These are phyloP conservation scores for Colletes gigas DNA, from an alignment of 1,140 invertebrate genomes.

Conservation along the genomic window DNA sequence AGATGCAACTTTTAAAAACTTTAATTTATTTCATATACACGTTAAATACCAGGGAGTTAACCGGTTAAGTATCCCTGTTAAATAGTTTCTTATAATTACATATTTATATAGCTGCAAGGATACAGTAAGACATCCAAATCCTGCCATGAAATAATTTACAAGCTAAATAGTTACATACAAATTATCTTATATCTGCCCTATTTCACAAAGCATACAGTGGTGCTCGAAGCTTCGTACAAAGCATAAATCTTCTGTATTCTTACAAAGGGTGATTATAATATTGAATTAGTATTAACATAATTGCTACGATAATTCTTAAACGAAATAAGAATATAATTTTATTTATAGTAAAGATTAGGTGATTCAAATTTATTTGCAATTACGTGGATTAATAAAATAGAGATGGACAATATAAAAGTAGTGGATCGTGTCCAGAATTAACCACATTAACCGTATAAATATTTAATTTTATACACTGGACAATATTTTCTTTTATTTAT, in stretches of 20 bases:
- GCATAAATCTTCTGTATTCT: neutral
- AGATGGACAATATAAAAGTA: neutral
- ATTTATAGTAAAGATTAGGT: neutral
- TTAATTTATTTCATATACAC: neutral
- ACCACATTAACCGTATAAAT: neutral
- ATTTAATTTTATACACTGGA: neutral
- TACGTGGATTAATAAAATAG: neutral
- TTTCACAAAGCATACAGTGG: neutral
- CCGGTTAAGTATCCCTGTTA: no score
- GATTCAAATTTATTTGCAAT: neutral
- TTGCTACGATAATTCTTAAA: neutral
- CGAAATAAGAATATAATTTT: neutral
- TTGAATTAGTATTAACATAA: neutral
- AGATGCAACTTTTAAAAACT: constrained; percentile 13
- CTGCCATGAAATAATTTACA: neutral
- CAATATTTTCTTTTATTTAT: neutral
- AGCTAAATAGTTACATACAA: neutral
- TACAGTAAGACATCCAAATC: neutral
- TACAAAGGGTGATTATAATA: neutral
- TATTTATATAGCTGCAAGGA: neutral
- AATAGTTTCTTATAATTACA: neutral
- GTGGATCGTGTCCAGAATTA: no score
- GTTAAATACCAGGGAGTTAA: neutral
- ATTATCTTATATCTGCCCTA: neutral
- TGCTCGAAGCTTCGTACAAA: neutral